Base-by-base conservation (phyloP, 2,797 vertebrate species). In the Chrysocyon brachyurus region DNA sequence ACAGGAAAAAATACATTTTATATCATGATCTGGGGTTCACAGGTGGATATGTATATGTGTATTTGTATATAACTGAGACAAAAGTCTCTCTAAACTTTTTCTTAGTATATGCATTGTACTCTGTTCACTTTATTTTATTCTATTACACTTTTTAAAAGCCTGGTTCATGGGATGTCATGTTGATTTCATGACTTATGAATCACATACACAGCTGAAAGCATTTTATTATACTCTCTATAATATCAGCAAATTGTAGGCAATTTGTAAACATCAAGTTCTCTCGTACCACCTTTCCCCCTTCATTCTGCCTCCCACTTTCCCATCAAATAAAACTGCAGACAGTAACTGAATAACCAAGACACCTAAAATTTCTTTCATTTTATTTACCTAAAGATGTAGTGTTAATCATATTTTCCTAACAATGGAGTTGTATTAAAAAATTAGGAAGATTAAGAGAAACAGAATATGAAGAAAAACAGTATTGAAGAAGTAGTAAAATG, bases 211-310 rank as follows among this genome's bases (percentile, higher is more conserved):
- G 16, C 61, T 78, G 31, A 95, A 96, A 64, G 54, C 14, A 61
- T 66, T 91, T 83, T 90, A 36, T 82, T 87, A 40, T 0, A 33
- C 5, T 79, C 2, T 59, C 7, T 57, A 26, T 63, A 46, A 46
- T 57, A 68, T 93, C 91, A 81, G 40, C 24, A 81, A 79, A 81
- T 57, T 73, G 31, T 56, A 70, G 26, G 54, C 11, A 75, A 36
- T 93, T 8, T 84, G 14, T 93, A 95, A 95, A 77, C 78, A 14
- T 93, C 66, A 93, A 36, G 15, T 90, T 85, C 28, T 96, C 36
- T 73, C 17, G 31, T 36, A 40, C 11, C 2, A 36, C 63, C 10
- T 31, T 73, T 33, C 5, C 1, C 17, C 7, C n/a, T 86, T 68
- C 28, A 49, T 83, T 79, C 21, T 87, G 11, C 16, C 26, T 87